phyloP scores from a whole-genome alignment of 2,888 invertebrate genomes.

The Calameuta filiformis region DNA sequence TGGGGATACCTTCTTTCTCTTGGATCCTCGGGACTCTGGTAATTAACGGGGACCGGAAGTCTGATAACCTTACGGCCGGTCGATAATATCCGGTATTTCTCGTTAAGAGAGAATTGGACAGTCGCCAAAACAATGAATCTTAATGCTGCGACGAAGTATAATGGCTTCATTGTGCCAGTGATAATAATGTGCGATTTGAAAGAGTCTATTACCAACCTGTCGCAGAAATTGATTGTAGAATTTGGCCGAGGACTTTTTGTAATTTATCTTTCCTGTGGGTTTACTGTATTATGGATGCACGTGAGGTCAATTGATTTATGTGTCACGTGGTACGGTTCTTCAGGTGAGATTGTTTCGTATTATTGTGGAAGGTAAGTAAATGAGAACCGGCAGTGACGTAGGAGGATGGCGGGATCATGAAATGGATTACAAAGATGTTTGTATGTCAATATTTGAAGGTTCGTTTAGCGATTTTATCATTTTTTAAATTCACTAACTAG shows the following conservation, averaged over 20 bases:
- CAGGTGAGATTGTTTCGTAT: not conserved
- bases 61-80: conserved; percentile 32
- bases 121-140: conserved; percentile 40
- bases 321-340: not conserved
- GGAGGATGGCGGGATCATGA: not conserved
- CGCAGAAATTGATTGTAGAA: not conserved
- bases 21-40: not conserved
- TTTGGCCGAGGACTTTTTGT: not conserved
- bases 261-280: not conserved
- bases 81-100: conserved; percentile 36
- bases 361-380: not conserved
- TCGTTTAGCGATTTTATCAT: not conserved
- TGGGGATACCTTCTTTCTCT: not conserved
- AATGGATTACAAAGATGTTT: not conserved
- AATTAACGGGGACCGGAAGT: conserved; percentile 28
- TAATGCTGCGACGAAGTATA: conserved; percentile 31
- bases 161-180: conserved; percentile 33
- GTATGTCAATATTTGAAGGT: not conserved
- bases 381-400: not conserved
- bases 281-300: not conserved
- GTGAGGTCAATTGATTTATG: not conserved
- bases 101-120: conserved; percentile 32
- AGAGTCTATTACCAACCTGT: conserved; percentile 2
- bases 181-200: conserved; percentile 23
- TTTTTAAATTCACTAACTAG: not conserved